These are phyloP conservation scores for Lontra canadensis DNA, from an alignment of 2,113 vertebrate species.

Conservation along the genomic window DNA sequence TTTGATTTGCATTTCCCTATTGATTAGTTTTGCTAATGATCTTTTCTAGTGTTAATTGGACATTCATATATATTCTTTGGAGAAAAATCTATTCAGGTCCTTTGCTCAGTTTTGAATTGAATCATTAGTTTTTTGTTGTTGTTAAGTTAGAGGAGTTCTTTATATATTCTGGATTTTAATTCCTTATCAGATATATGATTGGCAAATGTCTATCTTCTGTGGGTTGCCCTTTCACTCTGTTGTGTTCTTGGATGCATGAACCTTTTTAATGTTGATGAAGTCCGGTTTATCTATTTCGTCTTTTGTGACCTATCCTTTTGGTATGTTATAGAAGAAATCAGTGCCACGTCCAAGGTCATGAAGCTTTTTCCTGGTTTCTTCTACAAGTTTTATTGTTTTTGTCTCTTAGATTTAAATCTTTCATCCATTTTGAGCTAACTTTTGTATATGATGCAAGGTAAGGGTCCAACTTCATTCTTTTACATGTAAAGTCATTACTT, in stretches of 20 bases:
- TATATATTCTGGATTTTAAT: not conserved
- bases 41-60: not conserved
- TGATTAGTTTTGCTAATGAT: not conserved
- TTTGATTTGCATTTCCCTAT: not conserved
- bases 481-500: not conserved
- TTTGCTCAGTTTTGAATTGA: not conserved
- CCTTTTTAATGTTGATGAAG: not conserved
- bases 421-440: not conserved
- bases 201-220: not conserved
- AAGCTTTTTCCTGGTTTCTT: not conserved
- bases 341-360: not conserved
- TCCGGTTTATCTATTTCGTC: not conserved
- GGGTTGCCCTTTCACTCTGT: not conserved
- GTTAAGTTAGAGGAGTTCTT: not conserved
- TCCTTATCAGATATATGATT: not conserved
- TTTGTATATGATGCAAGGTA: not conserved
- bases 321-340: not conserved
- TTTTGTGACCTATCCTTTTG: not conserved
- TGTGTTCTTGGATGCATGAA: not conserved
- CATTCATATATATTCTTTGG: not conserved
- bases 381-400: not conserved
- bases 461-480: not conserved
- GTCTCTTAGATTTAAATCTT: not conserved
- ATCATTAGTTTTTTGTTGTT: not conserved
- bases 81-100: conserved; percentile 3